A percentile compares a stretch with the other conserved stretches of the same genome.
These are phyloP conservation scores for Cliona cf. orientalis DNA, from an alignment of 37 sponge, comb jelly and placozoan species.

Conservation along the genomic window DNA sequence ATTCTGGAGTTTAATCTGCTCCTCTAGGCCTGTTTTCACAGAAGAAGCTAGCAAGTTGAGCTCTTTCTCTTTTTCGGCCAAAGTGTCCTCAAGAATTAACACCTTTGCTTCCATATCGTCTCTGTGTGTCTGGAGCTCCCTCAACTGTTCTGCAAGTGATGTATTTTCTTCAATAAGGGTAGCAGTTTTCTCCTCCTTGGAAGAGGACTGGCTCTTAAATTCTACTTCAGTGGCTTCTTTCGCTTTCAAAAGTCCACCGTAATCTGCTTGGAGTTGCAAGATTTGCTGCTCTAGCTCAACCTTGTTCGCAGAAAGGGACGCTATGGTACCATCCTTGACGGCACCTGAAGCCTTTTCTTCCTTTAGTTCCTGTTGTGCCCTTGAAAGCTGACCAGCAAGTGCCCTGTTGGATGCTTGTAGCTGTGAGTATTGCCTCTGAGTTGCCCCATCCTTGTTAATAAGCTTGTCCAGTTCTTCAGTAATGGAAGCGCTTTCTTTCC, in stretches of 20 bases:
- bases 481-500: too few species aligned
- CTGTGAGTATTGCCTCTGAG: too few species aligned
- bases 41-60: neutral
- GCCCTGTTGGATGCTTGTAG: too few species aligned
- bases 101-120: neutral
- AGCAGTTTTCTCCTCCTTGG: neutral
- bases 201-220: neutral
- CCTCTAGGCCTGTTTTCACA: too few species aligned
- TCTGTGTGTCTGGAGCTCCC: neutral
- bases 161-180: too few species aligned
- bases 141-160: neutral
- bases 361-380: too few species aligned
- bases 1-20: neutral
- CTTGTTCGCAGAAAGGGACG: neutral
- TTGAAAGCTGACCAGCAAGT: too few species aligned
- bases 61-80: neutral
- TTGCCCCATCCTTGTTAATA: neutral
- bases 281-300: conserved; percentile 11
- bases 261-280: neutral
- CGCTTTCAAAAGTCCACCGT: too few species aligned
- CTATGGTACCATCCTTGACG: neutral
- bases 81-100: neutral
- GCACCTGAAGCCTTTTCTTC: neutral
- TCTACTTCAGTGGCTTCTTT: neutral
- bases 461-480: neutral